phyloP scores from a whole-genome alignment of 53 echinoderm and acorn worm species.

The Actinopyga echinites region DNA sequence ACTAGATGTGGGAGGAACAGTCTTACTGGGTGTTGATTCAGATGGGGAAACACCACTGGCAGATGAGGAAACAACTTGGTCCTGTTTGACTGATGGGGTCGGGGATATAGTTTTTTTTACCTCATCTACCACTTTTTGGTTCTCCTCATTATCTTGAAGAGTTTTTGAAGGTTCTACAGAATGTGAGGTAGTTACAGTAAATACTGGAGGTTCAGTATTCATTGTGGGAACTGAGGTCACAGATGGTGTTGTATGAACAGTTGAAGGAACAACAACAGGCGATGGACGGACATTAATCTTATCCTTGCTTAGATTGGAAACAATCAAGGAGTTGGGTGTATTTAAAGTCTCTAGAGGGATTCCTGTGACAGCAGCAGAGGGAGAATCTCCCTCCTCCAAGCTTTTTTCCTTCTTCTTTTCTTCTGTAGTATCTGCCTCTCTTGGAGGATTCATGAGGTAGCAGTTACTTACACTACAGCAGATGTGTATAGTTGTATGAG shows the following conservation, averaged over 20 bases:
- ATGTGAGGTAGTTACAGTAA: background rate
- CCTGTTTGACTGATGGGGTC: constrained; percentile 21
- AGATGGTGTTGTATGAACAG: background rate
- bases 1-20: too few species aligned
- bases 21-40: too few species aligned
- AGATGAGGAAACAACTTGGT: background rate
- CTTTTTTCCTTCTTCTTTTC: constrained; percentile 8
- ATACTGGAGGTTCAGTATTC: background rate
- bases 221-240: background rate
- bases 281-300: background rate
- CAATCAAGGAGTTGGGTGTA: background rate
- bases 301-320: constrained; percentile 5
- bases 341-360: background rate
- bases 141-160: too few species aligned
- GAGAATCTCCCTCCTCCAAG: background rate
- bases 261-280: background rate
- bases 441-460: background rate
- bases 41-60: too few species aligned
- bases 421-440: constrained; percentile 1
- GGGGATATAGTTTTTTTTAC: constrained; percentile 10
- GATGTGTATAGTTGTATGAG: constrained; percentile 46
- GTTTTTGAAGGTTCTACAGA: background rate
- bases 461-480: constrained; percentile 13
- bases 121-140: background rate
- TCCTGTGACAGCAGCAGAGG: background rate